Base-by-base conservation (phyloP, 2,888 invertebrate genomes). In the Caenorhabditis sinica region DNA sequence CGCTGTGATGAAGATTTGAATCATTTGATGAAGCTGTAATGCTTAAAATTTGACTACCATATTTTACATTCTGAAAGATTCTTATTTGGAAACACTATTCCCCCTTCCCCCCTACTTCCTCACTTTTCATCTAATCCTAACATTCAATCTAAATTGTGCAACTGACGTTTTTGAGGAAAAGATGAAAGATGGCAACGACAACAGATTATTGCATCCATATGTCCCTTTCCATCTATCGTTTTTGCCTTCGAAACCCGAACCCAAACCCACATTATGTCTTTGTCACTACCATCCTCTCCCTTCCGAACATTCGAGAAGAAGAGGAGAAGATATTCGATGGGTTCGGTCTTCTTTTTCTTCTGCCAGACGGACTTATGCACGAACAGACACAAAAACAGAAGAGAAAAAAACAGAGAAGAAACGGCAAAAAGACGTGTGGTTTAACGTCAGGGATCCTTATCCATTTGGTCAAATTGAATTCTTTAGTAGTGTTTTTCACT, bases 151-250 rank as follows among this genome's bases (percentile, higher is more conserved):
- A 79, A 71, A 79, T 79, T 79, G 69, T 79, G 77, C 71, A 71
- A 79, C 77, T 79, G 77, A 63, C 77, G 71, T 79, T 79, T 79
- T 79, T 79, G 71, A 69, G 36, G 61, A 61, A 63, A 69, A 79
- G 69, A 79, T 79, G 77, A 71, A 49, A 77, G 61, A 77, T 77
- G 77, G 61, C 77, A 79, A 79, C 69, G 77, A 79, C 71, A 79
- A 79, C 77, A 69, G 63, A 79, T 79, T 79, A 79, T 61, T 79
- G 77, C 77, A 53, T 79, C 77, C 77, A 79, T 79, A 79, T 79
- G 77, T 60, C 69, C 69, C 51, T 15, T 30, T 49, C 66, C 51
- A n/a, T 9, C 53, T 28, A 20, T 49, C n/a, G 6, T 56, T 45
- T 45, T 51, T 28, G 43, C 69, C 71, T 30, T 45, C 58, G 69